phyloP scores from a whole-genome alignment of 2,113 vertebrate species.

The Paramisgurnus dabryanus region DNA sequence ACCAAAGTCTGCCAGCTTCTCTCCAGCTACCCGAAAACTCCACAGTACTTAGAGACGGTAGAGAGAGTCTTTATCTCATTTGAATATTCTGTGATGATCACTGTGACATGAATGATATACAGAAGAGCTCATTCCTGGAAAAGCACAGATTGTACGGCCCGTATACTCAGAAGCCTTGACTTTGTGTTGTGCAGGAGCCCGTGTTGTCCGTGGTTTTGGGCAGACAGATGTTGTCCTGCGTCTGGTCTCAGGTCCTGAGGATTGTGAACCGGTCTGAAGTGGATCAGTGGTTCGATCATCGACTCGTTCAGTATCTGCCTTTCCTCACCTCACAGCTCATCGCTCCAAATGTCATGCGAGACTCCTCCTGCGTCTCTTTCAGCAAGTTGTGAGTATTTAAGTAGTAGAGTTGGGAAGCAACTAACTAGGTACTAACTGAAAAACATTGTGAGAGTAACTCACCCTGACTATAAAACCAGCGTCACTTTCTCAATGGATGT shows the following conservation, averaged over 20 bases:
- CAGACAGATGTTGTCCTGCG: slow-evolving; percentile 62
- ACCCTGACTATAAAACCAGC: not conserved
- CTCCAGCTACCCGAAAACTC: slow-evolving; percentile 53
- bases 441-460: not conserved
- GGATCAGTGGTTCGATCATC: slow-evolving; percentile 64
- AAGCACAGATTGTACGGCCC: too few species aligned
- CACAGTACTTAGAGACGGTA: slow-evolving; percentile 66
- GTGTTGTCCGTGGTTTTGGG: slow-evolving; percentile 53
- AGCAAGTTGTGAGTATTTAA: slow-evolving; percentile 65
- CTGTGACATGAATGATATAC: too few species aligned
- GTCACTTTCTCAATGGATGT: not conserved
- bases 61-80: not conserved
- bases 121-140: too few species aligned
- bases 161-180: too few species aligned
- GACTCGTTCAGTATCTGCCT: slow-evolving; percentile 61
- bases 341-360: slow-evolving; percentile 51
- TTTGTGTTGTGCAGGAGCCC: slow-evolving; percentile 58
- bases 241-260: slow-evolving; percentile 69
- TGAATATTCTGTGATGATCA: not conserved
- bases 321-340: slow-evolving; percentile 70
- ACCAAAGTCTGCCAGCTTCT: slow-evolving; percentile 67
- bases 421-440: too few species aligned
- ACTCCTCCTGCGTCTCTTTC: slow-evolving; percentile 69
- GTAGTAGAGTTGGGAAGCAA: too few species aligned
- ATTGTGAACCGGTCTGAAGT: slow-evolving; percentile 58